Base-by-base conservation (phyloP, 2,113 vertebrate genomes). In the Istiophorus platypterus region DNA sequence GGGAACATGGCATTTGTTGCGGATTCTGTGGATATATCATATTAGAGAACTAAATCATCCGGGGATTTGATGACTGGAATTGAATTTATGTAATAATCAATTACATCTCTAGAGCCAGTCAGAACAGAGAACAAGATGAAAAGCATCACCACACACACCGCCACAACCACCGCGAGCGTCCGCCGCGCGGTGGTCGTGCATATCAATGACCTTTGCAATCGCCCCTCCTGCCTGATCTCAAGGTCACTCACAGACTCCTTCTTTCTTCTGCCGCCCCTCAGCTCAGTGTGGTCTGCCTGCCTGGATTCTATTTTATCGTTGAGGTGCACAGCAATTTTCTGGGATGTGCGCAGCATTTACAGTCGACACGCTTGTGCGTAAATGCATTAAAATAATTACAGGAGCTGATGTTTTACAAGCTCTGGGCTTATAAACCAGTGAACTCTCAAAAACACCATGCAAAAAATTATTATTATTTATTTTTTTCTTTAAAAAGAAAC, bases 141-240 rank as follows among this genome's bases (percentile, higher is more conserved):
- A 78, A 54, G 49, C 81, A 76, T 86, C 37, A 1, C 34, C 78
- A 74, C 87, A 78, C 82, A 83, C 73, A 18, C 51, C 10, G 17
- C 71, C 61, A 12, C 79, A 83, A n/a, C n/a, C 85, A 67, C 77
- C 29, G 85, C 15, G 24, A 77, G 81, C 29, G 58, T 85, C 69
- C 72, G 11, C 69, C 72, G 11, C 51, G 78, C 78, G 71, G 62
- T 85, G 85, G 88, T 82, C 64, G 65, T 78, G 89, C 88, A 93
- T 89, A 91, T 88, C 89, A 92, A 92, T 80, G 89, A 87, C 90
- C 90, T 91, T 78, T 86, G 90, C 74, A 81, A 69, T 58, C 1
- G 66, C 77, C 85, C 62, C 72, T 71, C 31, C 74, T 49, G 84
- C 85, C 80, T 80, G 75, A 82, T 81, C 76, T 91, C 92, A 92